Evolutionary conservation across 2,888 invertebrate genomes (phyloP), one percentile per base, ranked within the genome.

Genomic region (Opisthograptis luteolata): DNA sequence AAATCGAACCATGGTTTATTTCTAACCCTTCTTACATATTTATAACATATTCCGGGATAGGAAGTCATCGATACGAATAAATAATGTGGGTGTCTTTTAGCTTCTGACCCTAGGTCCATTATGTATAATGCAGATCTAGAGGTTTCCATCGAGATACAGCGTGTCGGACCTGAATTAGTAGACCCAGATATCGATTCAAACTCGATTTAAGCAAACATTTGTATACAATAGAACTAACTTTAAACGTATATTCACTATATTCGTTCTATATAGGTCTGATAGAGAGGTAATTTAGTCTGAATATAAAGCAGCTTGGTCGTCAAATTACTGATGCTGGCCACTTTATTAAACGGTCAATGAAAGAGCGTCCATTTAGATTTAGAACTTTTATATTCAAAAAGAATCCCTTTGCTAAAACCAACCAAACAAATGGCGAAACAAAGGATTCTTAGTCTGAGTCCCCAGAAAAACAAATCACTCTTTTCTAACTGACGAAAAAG

Each of bases 91-190:
- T 60, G 58, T 67, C 64, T 62, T 62, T 64, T 64, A 66, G 60
- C 64, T 59, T 62, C 59, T 66, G 66, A 72, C 64, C 69, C 60
- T 56, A 59, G 62, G 61, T 56, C 62, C 61, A 72, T 76, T 76
- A 70, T 56, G 53, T 70, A 63, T 70, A 75, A 73, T 74, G 58
- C 68, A 58, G 70, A 65, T 65, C 64, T 60, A 55, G 54, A 58
- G 62, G 60, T 48, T 49, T 35, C 62, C 63, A 73, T 72, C 68
- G 64, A 68, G 69, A 73, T 71, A 58, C 52, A 64, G 56, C 62
- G 50, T 36, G 54, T 37, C 55, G 62, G 66, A 58, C 67, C 65
- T 65, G 66, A 69, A 75, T 72, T 67, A 62, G 58, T 58, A 47
- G 54, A 54, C 55, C 24, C 34, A 46, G 49, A 62, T 71, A 70